Base-by-base conservation (phyloP, 2,888 invertebrate species). In the Imbricaverruca yamaguchii region DNA sequence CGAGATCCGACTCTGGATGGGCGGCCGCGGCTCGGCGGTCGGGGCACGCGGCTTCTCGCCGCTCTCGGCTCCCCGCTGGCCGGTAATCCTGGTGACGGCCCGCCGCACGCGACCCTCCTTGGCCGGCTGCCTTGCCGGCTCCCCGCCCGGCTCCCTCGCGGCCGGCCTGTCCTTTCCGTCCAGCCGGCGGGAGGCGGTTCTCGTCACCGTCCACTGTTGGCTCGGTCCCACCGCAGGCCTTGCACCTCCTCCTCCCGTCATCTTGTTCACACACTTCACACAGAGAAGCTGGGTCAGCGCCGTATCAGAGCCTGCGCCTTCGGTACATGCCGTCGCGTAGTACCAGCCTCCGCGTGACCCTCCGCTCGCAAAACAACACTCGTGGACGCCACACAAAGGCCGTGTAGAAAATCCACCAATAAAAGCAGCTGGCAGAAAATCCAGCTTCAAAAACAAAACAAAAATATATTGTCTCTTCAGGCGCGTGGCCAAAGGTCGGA, bases 221-320 rank as follows among this genome's bases (percentile, higher is more conserved):
- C 13, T 67, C 67, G 13, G 1, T 4, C 25, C 67, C 13, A 12
- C 13, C 25, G 8, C n/a, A 0, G n/a, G 25, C 25, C 67, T n/a
- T 13, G 25, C 74, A 10, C 74, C 74, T 74, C 74, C 74, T 1
- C 74, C 74, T 9, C 74, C 74, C 8, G 74, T 74, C 74, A 74
- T 74, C 2, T 53, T 23, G 65, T 8, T 23, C n/a, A 23, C 23
- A 25, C 67, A 6, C 67, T 25, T 11, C 13, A 25, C 61, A 25
- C 12, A 25, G 1, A 23, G 11, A 12, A 25, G 25, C 13, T 6
- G 13, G 12, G 25, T 67, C 25, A 67, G 25, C 0, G 25, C 67
- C 67, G 67, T 25, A 25, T 13, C 67, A 67, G 67, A 67, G 67
- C 67, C 67, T 67, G 67, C 65, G 65, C 23, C 65, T 39, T 39